Evolutionary conservation across 2,888 invertebrate species (phyloP).

Genomic region (Parelbella ahira): DNA sequence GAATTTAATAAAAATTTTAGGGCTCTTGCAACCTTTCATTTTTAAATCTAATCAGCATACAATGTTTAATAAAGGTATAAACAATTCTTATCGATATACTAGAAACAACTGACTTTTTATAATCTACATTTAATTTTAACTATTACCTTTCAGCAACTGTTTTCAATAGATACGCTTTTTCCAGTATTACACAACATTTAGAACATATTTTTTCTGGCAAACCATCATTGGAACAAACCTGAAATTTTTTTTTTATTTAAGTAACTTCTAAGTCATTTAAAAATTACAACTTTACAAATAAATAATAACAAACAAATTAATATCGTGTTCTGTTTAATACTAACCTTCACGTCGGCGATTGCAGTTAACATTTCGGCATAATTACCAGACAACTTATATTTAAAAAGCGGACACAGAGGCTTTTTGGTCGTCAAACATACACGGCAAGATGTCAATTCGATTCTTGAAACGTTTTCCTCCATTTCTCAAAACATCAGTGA

Average conservation of each 20-base stretch:
- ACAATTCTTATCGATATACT: too few species aligned
- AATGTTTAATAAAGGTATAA: too few species aligned
- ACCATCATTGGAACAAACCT: slow-evolving; percentile 72
- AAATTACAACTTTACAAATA: slow-evolving; percentile 2
- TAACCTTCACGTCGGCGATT: slow-evolving; percentile 72
- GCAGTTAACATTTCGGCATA: slow-evolving; percentile 77
- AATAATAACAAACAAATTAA: not conserved
- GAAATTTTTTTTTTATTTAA: too few species aligned
- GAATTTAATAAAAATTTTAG: too few species aligned
- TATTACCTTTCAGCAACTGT: slow-evolving; percentile 74
- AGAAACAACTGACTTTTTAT: too few species aligned
- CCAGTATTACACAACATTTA: slow-evolving; percentile 67
- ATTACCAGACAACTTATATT: slow-evolving; percentile 71
- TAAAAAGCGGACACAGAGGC: slow-evolving; percentile 67
- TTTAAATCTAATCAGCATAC: too few species aligned
- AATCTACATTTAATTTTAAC: too few species aligned
- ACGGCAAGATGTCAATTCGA: slow-evolving; percentile 67
- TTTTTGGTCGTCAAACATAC: slow-evolving; percentile 68
- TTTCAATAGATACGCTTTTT: slow-evolving; percentile 71
- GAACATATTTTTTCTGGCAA: slow-evolving; percentile 69
- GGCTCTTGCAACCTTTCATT: too few species aligned
- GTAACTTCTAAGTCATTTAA: too few species aligned
- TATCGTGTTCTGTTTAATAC: too few species aligned
- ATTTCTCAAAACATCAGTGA: slow-evolving; percentile 21
- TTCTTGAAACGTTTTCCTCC: slow-evolving; percentile 23